Conservation (phyloP, 2,888 invertebrate species). For the Melipona beecheii region DNA sequence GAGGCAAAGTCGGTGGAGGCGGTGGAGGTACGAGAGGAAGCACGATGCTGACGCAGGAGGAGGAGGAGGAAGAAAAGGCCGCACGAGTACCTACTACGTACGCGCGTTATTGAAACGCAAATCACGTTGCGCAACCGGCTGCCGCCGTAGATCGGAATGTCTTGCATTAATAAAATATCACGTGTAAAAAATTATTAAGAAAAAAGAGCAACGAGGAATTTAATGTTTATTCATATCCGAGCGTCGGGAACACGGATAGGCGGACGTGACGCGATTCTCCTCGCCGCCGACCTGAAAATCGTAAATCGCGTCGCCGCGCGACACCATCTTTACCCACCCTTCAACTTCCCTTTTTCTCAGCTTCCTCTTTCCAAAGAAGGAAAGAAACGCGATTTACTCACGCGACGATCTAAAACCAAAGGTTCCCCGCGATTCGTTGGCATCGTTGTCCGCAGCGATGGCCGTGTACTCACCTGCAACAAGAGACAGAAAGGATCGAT, state of each 20-base stretch:
- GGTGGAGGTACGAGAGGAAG: not conserved
- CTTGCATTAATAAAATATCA: conserved; percentile 81
- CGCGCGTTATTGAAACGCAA: conserved; percentile 82
- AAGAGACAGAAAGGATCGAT: conserved; percentile 62
- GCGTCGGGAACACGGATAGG: conserved; percentile 23
- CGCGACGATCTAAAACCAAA: not conserved
- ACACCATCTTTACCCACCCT: no score
- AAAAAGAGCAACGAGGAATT: conserved; percentile 78
- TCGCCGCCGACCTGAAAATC: not conserved
- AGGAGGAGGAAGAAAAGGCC: conserved; percentile 47
- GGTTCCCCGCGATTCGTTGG: no score
- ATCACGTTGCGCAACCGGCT: conserved; percentile 80
- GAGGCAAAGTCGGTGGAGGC: not conserved
- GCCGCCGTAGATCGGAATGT: conserved; percentile 74
- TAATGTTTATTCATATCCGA: conserved; percentile 80
- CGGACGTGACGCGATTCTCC: conserved; percentile 50
- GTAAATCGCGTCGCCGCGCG: not conserved
- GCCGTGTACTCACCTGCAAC: conserved; percentile 70
- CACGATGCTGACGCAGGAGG: not conserved
- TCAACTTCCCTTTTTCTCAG: no score
- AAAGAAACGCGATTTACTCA: conserved; percentile 26
- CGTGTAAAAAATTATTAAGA: conserved; percentile 79
- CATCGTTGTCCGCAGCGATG: not conserved
- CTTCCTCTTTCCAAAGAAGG: not conserved
- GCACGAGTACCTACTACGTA: conserved; percentile 60